Percentiles rank a stretch among this genome's conserved stretches.
Evolutionary conservation across 2,888 invertebrate genomes (phyloP).

Genomic region (Cordylochernes scorpioides): DNA sequence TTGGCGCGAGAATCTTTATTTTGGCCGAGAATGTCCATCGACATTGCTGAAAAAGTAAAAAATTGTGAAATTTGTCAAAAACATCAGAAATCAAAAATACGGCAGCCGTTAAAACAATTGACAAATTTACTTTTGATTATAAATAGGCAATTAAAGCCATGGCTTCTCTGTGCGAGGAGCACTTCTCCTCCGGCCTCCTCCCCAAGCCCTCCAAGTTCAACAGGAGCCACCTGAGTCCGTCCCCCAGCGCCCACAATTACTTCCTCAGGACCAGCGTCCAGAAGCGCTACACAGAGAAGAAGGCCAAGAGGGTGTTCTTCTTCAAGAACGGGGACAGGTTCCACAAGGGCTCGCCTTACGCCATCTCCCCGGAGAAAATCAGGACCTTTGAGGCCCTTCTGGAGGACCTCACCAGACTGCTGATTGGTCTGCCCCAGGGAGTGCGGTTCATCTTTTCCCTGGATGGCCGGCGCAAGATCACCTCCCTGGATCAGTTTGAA

Average conservation of each 20-base stretch:
- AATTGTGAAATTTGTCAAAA: too few species aligned
- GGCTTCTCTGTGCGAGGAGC: too few species aligned
- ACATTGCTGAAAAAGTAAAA: too few species aligned
- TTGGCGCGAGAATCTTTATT: too few species aligned
- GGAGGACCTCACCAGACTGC: constrained; percentile 57
- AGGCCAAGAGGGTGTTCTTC: constrained; percentile 68
- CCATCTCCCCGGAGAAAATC: constrained; percentile 67
- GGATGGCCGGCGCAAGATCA: constrained; percentile 11
- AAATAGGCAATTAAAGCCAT: too few species aligned
- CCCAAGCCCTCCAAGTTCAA: too few species aligned
- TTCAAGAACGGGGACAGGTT: constrained; percentile 83
- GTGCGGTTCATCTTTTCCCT: constrained; percentile 62
- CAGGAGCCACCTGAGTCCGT: too few species aligned
- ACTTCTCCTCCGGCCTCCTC: too few species aligned
- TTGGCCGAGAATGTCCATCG: too few species aligned
- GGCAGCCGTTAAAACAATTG: too few species aligned
- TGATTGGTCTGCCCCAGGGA: constrained; percentile 71
- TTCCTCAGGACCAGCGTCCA: constrained; percentile 17
- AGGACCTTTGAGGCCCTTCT: constrained; percentile 77
- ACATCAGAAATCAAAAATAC: too few species aligned
- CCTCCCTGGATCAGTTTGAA: constrained; percentile 11
- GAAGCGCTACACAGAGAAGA: constrained; percentile 23
- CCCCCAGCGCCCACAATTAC: constrained; percentile 21
- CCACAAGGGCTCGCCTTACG: constrained; percentile 68
- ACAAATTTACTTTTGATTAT: too few species aligned